Evolutionary conservation across 2,888 invertebrate genomes (phyloP).

Genomic region (Eupithecia subumbrata): DNA sequence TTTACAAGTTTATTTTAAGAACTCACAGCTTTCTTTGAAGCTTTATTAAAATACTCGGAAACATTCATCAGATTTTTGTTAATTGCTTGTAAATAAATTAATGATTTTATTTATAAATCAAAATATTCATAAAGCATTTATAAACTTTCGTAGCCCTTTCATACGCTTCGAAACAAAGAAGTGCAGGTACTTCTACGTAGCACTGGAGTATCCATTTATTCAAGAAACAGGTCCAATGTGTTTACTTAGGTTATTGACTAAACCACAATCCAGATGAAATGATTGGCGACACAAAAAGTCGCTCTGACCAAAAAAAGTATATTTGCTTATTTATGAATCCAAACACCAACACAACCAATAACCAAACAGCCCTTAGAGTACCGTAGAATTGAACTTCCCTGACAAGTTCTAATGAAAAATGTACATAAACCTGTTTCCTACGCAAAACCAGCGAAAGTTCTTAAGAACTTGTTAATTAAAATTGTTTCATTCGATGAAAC

Average conservation of each 20-base stretch:
- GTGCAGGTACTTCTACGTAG: slow-evolving; percentile 43
- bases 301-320: neutral
- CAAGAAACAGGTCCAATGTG: neutral
- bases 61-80: slow-evolving; percentile 10
- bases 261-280: neutral
- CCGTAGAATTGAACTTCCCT: neutral
- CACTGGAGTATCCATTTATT: neutral
- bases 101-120: slow-evolving; percentile 11
- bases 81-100: slow-evolving; percentile 26
- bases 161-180: slow-evolving; percentile 38
- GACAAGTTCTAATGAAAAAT: neutral
- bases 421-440: slow-evolving; percentile 13
- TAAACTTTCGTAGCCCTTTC: slow-evolving; percentile 31
- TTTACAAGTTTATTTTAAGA: neutral
- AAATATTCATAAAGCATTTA: slow-evolving; percentile 31
- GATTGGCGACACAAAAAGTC: neutral
- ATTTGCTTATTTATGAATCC: neutral
- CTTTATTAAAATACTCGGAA: slow-evolving; percentile 15
- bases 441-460: slow-evolving; percentile 39
- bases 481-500: slow-evolving; percentile 77
- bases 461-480: slow-evolving; percentile 74
- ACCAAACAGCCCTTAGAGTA: neutral
- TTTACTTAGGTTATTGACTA: neutral
- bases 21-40: neutral
- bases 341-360: neutral